phyloP scores from a whole-genome alignment of 2,797 vertebrate species.

The Cossypha niveicapilla region DNA sequence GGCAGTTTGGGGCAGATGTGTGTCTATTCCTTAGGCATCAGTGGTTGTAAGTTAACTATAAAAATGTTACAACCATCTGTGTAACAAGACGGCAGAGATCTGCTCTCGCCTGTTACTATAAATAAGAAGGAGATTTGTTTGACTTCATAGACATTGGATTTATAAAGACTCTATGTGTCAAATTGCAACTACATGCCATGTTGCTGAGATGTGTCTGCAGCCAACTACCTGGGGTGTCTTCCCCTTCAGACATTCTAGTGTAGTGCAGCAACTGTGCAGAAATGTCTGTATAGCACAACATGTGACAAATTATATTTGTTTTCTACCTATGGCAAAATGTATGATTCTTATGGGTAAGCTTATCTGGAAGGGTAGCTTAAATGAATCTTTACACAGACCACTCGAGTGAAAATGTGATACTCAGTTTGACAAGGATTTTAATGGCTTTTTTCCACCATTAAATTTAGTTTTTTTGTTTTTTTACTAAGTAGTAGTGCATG shows the following conservation, averaged over 20 bases:
- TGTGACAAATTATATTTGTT: background rate
- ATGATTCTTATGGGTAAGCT: slow-evolving; percentile 12
- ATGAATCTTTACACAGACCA: slow-evolving; percentile 4
- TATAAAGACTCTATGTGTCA: slow-evolving; percentile 61
- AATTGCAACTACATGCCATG: slow-evolving; percentile 32
- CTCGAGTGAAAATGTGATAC: background rate
- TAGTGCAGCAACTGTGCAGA: slow-evolving; percentile 47
- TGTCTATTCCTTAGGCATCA: slow-evolving; percentile 68
- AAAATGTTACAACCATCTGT: slow-evolving; percentile 73
- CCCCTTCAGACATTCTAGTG: slow-evolving; percentile 47
- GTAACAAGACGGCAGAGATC: slow-evolving; percentile 69
- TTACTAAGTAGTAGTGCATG: background rate
- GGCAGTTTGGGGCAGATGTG: slow-evolving; percentile 73
- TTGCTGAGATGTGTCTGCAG: slow-evolving; percentile 41
- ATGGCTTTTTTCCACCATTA: background rate
- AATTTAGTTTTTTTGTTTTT: background rate
- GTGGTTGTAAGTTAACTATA: slow-evolving; percentile 74
- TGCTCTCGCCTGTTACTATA: slow-evolving; percentile 63
- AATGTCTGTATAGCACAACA: background rate
- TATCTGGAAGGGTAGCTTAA: background rate
- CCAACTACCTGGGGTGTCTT: slow-evolving; percentile 61
- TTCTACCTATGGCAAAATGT: slow-evolving; percentile 21
- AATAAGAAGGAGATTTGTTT: slow-evolving; percentile 67
- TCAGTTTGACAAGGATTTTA: background rate
- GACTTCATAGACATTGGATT: slow-evolving; percentile 62